Evolutionary conservation across 1,140 invertebrate genomes (phyloP).

Genomic region (Dendrolimus kikuchii): DNA sequence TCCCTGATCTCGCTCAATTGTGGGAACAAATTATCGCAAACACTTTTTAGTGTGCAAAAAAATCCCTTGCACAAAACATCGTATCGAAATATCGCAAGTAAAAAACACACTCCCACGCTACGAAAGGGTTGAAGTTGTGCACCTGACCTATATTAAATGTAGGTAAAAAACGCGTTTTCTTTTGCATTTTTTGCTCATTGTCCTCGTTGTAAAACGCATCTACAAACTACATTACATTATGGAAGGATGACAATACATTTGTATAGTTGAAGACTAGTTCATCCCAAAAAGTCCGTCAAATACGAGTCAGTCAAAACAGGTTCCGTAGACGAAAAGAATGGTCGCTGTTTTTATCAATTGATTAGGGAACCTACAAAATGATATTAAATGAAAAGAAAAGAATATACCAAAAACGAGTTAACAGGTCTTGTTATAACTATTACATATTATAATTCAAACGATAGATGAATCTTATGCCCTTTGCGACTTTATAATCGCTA

Average conservation of each 20-base stretch:
- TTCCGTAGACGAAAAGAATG: no score
- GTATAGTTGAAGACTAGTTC: neutral
- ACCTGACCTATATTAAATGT: slow-evolving; percentile 68
- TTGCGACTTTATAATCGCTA: no score
- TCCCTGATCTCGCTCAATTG: slow-evolving; percentile 50
- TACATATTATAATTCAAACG: no score
- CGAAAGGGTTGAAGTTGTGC: slow-evolving; percentile 62
- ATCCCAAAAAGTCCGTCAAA: slow-evolving; percentile 1
- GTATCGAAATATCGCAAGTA: slow-evolving; percentile 14
- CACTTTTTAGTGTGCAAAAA: slow-evolving; percentile 51
- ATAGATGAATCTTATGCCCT: no score
- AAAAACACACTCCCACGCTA: slow-evolving; percentile 64
- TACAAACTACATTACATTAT: slow-evolving; percentile 34
- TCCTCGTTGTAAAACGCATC: slow-evolving; percentile 37
- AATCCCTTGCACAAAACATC: slow-evolving; percentile 46
- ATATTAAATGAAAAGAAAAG: no score
- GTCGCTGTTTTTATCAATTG: no score
- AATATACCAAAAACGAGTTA: no score
- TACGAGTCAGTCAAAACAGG: neutral
- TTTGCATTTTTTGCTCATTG: slow-evolving; percentile 52
- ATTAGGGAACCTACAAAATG: no score
- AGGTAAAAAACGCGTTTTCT: slow-evolving; percentile 55
- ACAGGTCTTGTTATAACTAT: no score
- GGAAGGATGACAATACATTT: slow-evolving; percentile 30
- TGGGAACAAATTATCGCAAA: slow-evolving; percentile 72